A percentile compares a stretch with the other conserved stretches of the same genome.
Conservation (phyloP, 2,888 invertebrate species). For the Cordilura impudica region DNA sequence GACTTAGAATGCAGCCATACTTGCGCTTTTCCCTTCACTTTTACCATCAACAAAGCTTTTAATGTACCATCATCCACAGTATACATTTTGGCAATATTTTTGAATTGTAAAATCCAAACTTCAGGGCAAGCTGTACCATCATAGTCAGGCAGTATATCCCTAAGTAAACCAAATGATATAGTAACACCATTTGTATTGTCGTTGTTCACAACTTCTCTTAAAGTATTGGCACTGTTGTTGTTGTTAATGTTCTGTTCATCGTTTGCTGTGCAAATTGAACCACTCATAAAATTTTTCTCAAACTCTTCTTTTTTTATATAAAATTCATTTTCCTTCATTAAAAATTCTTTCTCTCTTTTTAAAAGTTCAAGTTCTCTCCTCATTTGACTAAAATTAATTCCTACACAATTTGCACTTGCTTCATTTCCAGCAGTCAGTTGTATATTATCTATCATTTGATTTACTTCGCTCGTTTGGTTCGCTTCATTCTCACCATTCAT, state of each 20-base stretch:
- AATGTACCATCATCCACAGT: conserved; percentile 4
- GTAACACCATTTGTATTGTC: too few species aligned
- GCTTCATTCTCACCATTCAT: neutral
- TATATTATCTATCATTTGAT: neutral
- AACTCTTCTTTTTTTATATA: conserved; percentile 10
- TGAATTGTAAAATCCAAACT: conserved; percentile 34
- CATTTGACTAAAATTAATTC: neutral
- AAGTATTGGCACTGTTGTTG: neutral
- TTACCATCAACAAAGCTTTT: conserved; percentile 25
- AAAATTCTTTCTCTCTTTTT: conserved; percentile 4
- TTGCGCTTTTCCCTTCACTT: conserved; percentile 47
- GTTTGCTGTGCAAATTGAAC: neutral
- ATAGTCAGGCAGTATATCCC: conserved; percentile 34
- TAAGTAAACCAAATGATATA: neutral
- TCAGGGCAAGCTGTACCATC: conserved; percentile 17
- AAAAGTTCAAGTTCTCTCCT: conserved; percentile 7
- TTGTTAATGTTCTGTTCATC: neutral
- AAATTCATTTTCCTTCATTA: conserved; percentile 22
- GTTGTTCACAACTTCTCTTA: neutral
- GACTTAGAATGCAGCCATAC: conserved; percentile 45
- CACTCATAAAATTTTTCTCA: neutral
- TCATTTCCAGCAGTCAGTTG: neutral
- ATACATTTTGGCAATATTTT: neutral
- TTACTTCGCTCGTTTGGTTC: neutral
- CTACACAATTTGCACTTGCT: neutral